Evolutionary conservation across 2,113 vertebrate species (phyloP), one percentile per base, ranked within the genome.

Genomic region (Eretmochelys imbricata): DNA sequence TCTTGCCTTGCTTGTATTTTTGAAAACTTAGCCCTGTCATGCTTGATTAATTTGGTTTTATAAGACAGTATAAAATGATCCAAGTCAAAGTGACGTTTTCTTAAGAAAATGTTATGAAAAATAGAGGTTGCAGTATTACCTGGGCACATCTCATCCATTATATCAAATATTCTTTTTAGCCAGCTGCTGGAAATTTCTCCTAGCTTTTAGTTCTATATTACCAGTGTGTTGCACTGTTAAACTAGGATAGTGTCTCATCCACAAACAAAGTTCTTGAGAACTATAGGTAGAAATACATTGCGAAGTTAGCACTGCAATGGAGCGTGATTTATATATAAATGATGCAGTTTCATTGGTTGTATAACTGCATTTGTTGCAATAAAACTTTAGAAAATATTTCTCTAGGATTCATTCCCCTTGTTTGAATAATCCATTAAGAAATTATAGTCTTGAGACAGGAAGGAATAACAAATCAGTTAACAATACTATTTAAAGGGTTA

Each of bases 311-410:
- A 78, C 83, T 90, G 49, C 3, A 82, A 72, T 27, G 38, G 24
- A 59, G 10, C 75, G 22, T 48, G 20, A 16, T 8, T 29, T 89
- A 85, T 75, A 62, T 72, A n/a, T 25, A 27, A 48, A 14, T 4
- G 9, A 29, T 35, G 85, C 27, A 8, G 51, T 92, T 93, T 91
- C 79, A 31, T 87, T 62, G 54, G 29, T 84, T 85, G 51, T 84
- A 31, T 87, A 59, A 84, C 89, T 62, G 11, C 72, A 17, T 25
- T 65, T 82, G 42, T 94, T 89, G 8, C n/a, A 97, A 94, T 96
- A 96, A 96, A 97, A 80, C 8, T 82, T 53, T 3, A 14, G 6
- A 31, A 89, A 80, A 75, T 13, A 1, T 20, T 1, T 38, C 49
- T 17, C 17, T 38, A 29, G 35, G 5, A 29, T 85, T 8, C 20